Conservation (phyloP, 1,140 invertebrate genomes). For the Polyergus mexicanus region DNA sequence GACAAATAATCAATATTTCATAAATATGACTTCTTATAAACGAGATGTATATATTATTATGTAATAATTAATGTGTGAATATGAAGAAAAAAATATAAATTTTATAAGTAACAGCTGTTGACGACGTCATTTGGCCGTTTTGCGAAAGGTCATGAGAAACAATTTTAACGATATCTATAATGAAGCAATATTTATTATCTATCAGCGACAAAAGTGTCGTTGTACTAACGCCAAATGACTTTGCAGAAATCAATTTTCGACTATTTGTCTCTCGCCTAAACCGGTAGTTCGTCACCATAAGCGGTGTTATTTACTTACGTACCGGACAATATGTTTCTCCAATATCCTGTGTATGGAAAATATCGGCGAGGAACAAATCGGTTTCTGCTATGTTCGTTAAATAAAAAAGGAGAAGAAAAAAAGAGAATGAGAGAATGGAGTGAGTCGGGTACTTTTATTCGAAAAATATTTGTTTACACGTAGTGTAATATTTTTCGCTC, state of each 20-base stretch:
- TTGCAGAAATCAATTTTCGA: conserved; percentile 39
- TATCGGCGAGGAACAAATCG: conserved; percentile 59
- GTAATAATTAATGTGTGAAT: conserved; percentile 5
- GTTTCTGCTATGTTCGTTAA: conserved; percentile 6
- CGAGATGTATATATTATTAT: background rate
- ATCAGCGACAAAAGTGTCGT: conserved; percentile 3
- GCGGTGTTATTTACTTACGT: conserved; percentile 60
- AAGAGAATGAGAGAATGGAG: background rate
- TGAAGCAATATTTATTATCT: conserved; percentile 49
- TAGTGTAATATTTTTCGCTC: conserved; percentile 64
- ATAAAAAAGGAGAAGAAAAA: background rate
- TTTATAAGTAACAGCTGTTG: background rate
- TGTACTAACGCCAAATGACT: conserved; percentile 37
- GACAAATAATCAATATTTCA: background rate
- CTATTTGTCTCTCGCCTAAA: conserved; percentile 44
- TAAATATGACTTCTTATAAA: conserved; percentile 34
- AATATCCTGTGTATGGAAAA: conserved; percentile 41
- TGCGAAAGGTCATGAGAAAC: conserved; percentile 15
- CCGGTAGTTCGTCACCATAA: conserved; percentile 41
- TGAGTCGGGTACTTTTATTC: conserved; percentile 55
- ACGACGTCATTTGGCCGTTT: conserved; percentile 18
- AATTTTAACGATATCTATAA: conserved; percentile 46
- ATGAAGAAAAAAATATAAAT: conserved; percentile 36
- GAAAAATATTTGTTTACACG: conserved; percentile 70
- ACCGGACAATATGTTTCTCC: conserved; percentile 50